phyloP scores from a whole-genome alignment of 2,888 invertebrate species.

The Cephus rjabovi region DNA sequence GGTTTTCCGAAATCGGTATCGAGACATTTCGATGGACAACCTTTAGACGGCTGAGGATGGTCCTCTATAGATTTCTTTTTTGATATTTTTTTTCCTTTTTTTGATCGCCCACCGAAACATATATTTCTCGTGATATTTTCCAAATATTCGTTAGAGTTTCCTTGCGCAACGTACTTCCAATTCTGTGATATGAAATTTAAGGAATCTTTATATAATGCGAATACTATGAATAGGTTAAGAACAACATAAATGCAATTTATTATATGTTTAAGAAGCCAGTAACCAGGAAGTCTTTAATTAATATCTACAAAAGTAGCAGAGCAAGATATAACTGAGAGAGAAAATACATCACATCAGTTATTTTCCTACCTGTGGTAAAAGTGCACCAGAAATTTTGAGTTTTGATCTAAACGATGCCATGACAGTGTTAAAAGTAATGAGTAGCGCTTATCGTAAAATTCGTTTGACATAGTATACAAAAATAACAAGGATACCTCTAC shows the following conservation, averaged over 20 bases:
- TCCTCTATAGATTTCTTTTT: background rate
- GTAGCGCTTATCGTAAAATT: background rate
- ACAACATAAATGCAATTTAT: background rate
- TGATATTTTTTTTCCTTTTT: background rate
- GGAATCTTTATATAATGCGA: background rate
- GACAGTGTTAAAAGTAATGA: conserved; percentile 7
- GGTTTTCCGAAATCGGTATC: conserved; percentile 13
- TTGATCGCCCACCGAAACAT: background rate
- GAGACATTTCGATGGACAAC: conserved; percentile 19
- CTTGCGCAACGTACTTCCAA: background rate
- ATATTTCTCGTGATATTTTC: background rate
- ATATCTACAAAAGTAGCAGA: background rate
- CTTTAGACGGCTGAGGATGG: conserved; percentile 7
- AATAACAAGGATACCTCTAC: background rate
- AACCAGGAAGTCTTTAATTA: background rate
- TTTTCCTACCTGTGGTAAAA: background rate
- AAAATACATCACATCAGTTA: background rate
- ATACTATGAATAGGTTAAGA: background rate
- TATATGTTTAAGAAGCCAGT: background rate
- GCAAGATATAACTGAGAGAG: background rate
- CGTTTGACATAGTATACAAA: background rate
- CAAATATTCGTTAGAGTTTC: background rate
- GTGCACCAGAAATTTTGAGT: conserved; percentile 39
- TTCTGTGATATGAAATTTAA: background rate
- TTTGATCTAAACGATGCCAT: conserved; percentile 38